Percentiles rank a stretch among this genome's conserved stretches.
Conservation (phyloP, 2,888 invertebrate genomes). For the Nemotelus nigrinus region DNA sequence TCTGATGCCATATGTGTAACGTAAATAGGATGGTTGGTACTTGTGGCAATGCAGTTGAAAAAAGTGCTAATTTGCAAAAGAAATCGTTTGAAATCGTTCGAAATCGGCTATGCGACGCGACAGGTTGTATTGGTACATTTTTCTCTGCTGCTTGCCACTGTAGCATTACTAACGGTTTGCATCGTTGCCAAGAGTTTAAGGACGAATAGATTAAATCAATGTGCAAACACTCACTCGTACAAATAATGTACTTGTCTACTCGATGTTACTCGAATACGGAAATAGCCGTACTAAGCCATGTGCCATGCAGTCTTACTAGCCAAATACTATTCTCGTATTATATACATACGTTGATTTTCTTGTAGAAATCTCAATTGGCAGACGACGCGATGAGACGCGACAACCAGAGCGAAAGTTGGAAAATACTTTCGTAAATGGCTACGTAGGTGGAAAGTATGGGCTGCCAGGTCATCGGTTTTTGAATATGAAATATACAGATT, state of each 20-base stretch:
- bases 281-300: background rate
- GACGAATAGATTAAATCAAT: constrained; percentile 41
- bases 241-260: constrained; percentile 33
- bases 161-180: background rate
- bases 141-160: constrained; percentile 29
- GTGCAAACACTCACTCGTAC: constrained; percentile 23
- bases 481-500: no score
- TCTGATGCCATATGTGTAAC: no score
- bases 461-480: no score
- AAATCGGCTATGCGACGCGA: background rate
- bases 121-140: background rate
- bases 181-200: constrained; percentile 15
- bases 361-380: constrained; percentile 1
- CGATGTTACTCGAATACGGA: constrained; percentile 3
- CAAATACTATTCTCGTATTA: background rate
- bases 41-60: background rate
- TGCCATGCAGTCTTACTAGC: constrained; percentile 8
- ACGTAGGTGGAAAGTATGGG: no score
- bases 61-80: constrained; percentile 38
- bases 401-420: constrained; percentile 12
- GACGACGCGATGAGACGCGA: background rate
- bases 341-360: constrained; percentile 2
- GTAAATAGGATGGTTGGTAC: background rate
- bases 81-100: no score
- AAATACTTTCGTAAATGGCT: background rate